Conservation (phyloP, 2,888 invertebrate species). For the Norana najaformis region DNA sequence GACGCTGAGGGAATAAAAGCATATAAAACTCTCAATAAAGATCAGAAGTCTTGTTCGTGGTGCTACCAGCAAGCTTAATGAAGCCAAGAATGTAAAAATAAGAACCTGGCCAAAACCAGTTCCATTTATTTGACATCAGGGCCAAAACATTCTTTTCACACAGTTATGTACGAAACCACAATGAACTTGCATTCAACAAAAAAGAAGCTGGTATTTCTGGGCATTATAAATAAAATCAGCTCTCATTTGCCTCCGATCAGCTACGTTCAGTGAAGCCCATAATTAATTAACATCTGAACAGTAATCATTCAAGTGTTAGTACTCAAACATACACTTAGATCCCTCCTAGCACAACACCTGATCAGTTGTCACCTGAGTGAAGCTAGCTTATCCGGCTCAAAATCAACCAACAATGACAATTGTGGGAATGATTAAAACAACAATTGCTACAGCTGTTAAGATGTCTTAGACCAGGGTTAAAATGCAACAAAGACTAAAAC, state of each 20-base stretch:
- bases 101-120: neutral
- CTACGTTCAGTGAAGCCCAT: neutral
- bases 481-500: neutral
- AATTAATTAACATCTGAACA: neutral
- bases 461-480: neutral
- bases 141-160: neutral
- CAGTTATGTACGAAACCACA: neutral
- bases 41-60: neutral
- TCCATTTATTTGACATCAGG: neutral
- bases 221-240: neutral
- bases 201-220: neutral
- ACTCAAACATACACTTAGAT: neutral
- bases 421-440: conserved; percentile 4
- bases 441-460: neutral
- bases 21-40: neutral
- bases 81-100: neutral
- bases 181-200: no score
- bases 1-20: neutral
- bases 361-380: neutral
- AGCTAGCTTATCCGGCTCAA: neutral
- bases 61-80: neutral
- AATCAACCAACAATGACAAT: neutral
- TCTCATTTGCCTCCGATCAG: neutral
- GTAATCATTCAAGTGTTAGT: neutral
- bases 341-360: neutral